Base-by-base conservation (phyloP, 2,113 vertebrate species). In the Microcebus griseorufus region DNA sequence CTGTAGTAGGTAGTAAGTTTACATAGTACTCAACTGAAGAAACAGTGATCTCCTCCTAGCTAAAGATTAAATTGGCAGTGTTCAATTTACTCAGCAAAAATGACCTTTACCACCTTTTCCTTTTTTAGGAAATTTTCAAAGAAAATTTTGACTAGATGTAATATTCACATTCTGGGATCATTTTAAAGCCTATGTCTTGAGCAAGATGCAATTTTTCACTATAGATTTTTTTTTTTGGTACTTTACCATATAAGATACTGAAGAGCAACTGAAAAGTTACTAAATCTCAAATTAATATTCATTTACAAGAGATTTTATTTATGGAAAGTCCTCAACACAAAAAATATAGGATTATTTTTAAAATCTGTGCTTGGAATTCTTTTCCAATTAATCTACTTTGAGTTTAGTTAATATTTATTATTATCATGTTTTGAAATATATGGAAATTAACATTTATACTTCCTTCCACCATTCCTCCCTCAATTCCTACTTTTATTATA, bases 201-300 rank as follows among this genome's bases (percentile, higher is more conserved):
- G 9, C 29, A 80, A 85, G 32, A n/a, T 42, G 5, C 1, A 13
- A 48, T 23, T 85, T 92, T 55, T 79, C 48, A 85, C 32, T 75
- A 39, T 65, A 48, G 32, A 90, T 80, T 55, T 80, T 53, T 80
- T 12, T 62, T 60, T 60, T 60, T 48, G 45, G 12, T 51, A 51
- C 62, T 58, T 95, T 88, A 27, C 39, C 25, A 62, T 23, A 37
- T 22, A 87, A 70, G 25, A 2, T 39, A 65, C 27, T 72, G 18
- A 78, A 60, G 27, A 94, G 16, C 6, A 90, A 91, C 2, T 75
- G 25, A 81, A 90, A 90, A 81, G 39, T 88, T 67, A 81, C 37
- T 84, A 62, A 84, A 45, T 93, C 48, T 87, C 72, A 72, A 78
- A 65, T 62, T 48, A 69, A 64, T 79, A 84, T 69, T 96, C 29